A percentile compares a stretch with the other conserved stretches of the same genome.
Evolutionary conservation across 1,140 invertebrate genomes (phyloP).

Genomic region (Orchesella cincta): DNA sequence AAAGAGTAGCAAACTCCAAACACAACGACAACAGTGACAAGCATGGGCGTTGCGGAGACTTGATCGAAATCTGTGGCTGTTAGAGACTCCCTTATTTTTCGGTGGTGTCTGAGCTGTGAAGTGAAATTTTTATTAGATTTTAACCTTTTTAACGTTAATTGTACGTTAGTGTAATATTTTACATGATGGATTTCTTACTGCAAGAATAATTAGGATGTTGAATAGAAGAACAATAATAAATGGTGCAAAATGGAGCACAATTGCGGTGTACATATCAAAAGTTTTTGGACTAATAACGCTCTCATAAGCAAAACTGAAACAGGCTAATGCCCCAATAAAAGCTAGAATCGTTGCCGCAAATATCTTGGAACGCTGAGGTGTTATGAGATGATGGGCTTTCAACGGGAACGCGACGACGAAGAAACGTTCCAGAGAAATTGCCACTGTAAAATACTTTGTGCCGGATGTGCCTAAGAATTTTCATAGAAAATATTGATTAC

Average conservation of each 20-base stretch:
- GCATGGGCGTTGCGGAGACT: not conserved
- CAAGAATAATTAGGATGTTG: conserved; percentile 2
- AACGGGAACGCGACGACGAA: not conserved
- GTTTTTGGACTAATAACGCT: no score
- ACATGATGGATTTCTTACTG: no score
- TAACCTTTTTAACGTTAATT: no score
- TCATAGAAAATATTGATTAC: not conserved
- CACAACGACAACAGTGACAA: conserved; percentile 28
- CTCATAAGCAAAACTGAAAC: not conserved
- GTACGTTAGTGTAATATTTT: no score
- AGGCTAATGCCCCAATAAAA: not conserved
- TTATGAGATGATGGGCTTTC: not conserved
- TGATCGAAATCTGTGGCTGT: no score
- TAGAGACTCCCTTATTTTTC: no score
- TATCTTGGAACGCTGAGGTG: not conserved
- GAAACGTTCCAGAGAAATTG: not conserved
- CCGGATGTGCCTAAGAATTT: not conserved
- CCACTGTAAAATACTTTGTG: conserved; percentile 16
- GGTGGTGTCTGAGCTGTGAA: not conserved
- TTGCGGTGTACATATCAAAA: not conserved
- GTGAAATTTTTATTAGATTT: no score
- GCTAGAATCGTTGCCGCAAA: not conserved
- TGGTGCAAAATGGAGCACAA: conserved; percentile 11
- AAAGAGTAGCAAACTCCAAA: conserved; percentile 40
- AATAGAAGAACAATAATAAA: not conserved